Evolutionary conservation across 2,113 vertebrate genomes (phyloP).

Genomic region (Ptychochromis oligacanthus): DNA sequence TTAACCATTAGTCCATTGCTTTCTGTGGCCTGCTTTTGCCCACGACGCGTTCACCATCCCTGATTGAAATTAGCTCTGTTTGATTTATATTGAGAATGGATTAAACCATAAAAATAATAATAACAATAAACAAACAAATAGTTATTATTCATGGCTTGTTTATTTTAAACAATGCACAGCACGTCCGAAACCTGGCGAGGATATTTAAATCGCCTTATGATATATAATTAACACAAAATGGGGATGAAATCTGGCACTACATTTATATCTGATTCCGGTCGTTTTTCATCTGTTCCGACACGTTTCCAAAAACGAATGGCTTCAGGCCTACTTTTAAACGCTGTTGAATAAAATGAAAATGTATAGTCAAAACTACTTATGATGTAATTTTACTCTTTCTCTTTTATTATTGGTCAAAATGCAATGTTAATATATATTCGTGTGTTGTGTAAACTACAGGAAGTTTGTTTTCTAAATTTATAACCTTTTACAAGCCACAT

Average conservation of each 20-base stretch:
- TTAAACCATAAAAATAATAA: neutral
- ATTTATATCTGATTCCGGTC: neutral
- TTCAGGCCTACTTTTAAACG: neutral
- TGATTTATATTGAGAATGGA: neutral
- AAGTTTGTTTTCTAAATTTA: neutral
- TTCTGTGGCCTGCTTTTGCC: conserved; percentile 54
- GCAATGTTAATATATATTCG: neutral
- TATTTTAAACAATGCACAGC: neutral
- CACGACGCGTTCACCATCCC: neutral
- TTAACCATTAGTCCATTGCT: conserved; percentile 58
- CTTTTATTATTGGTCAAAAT: neutral
- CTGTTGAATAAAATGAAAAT: neutral
- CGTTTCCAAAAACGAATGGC: neutral
- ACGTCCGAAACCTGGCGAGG: too few species aligned
- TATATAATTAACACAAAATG: neutral
- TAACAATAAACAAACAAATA: neutral
- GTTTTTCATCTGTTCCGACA: conserved; percentile 3
- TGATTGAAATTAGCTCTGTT: neutral
- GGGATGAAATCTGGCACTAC: neutral
- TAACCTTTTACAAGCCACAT: neutral
- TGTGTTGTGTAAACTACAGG: neutral
- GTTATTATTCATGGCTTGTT: neutral
- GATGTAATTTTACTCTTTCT: neutral
- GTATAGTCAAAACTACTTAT: neutral
- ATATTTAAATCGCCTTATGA: neutral